A percentile compares a stretch with the other conserved stretches of the same genome.
These are phyloP conservation scores for Drosophila suboccidentalis DNA, from an alignment of 2,888 invertebrate species.

Conservation along the genomic window DNA sequence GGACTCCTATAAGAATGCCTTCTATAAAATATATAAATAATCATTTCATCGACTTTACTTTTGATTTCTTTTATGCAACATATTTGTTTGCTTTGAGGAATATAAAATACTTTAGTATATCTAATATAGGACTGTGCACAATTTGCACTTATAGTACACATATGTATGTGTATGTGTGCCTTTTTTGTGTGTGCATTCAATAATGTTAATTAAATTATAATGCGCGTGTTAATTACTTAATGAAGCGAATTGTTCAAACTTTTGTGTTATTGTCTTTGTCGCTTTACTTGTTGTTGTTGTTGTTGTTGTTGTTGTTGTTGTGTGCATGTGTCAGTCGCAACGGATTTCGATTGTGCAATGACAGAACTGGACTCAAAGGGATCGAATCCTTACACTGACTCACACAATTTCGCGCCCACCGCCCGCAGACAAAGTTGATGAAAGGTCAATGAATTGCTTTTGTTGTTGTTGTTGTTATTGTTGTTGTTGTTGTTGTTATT, in stretches of 20 bases:
- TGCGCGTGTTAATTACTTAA: constrained; percentile 70
- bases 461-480: not conserved
- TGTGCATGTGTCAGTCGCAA: constrained; percentile 57
- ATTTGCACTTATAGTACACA: too few relatives aligned
- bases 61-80: too few relatives aligned
- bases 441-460: constrained; percentile 6
- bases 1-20: too few relatives aligned
- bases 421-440: constrained; percentile 8
- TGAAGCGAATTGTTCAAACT: constrained; percentile 65
- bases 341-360: constrained; percentile 44
- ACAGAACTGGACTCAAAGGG: constrained; percentile 47
- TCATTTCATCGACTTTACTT: too few relatives aligned
- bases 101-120: too few relatives aligned
- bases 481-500: not conserved
- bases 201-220: constrained; percentile 67
- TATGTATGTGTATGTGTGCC: not conserved
- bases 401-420: constrained; percentile 7
- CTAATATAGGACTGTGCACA: not conserved
- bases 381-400: constrained; percentile 26
- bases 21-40: too few relatives aligned
- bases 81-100: too few relatives aligned
- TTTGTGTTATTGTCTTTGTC: constrained; percentile 31
- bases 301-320: constrained; percentile 15
- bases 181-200: constrained; percentile 40
- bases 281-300: constrained; percentile 13